Evolutionary conservation across 2,797 vertebrate genomes (phyloP).

Genomic region (Oreonectes daqikongensis): DNA sequence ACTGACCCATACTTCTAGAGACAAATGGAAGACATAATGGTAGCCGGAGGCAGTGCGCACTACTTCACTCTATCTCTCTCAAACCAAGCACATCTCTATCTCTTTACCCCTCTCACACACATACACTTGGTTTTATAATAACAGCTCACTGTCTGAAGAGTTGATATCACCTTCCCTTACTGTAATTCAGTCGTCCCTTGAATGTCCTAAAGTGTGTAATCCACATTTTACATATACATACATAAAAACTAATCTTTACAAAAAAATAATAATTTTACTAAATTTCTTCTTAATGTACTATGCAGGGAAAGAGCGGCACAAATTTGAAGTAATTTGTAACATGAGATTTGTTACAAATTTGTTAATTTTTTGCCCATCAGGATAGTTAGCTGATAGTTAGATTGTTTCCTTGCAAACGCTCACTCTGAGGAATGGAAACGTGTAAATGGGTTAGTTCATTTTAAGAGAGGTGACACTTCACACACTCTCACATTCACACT

Average conservation of each 20-base stretch:
- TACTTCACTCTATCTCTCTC: conserved; percentile 19
- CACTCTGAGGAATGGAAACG: conserved; percentile 18
- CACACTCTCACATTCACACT: conserved; percentile 47
- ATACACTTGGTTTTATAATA: not conserved
- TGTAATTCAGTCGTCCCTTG: not conserved
- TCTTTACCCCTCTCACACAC: conserved; percentile 4
- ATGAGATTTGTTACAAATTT: too few relatives aligned
- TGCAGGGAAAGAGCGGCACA: not conserved
- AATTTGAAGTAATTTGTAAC: not conserved
- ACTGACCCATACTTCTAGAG: conserved; percentile 44
- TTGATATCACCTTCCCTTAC: not conserved
- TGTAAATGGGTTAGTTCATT: conserved; percentile 38
- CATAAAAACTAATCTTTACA: too few relatives aligned
- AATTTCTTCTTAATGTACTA: not conserved
- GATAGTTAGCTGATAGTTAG: too few relatives aligned
- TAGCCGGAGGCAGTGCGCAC: conserved; percentile 32
- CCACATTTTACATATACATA: not conserved
- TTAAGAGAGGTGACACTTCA: conserved; percentile 35
- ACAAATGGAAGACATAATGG: conserved; percentile 46
- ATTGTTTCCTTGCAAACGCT: conserved; percentile 4
- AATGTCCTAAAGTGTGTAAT: too few relatives aligned
- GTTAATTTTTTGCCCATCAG: too few relatives aligned
- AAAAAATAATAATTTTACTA: too few relatives aligned
- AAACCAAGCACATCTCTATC: conserved; percentile 31
- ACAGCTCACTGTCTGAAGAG: not conserved